Base-by-base conservation (phyloP, 2,888 invertebrate species). In the Plagiodera versicolora region DNA sequence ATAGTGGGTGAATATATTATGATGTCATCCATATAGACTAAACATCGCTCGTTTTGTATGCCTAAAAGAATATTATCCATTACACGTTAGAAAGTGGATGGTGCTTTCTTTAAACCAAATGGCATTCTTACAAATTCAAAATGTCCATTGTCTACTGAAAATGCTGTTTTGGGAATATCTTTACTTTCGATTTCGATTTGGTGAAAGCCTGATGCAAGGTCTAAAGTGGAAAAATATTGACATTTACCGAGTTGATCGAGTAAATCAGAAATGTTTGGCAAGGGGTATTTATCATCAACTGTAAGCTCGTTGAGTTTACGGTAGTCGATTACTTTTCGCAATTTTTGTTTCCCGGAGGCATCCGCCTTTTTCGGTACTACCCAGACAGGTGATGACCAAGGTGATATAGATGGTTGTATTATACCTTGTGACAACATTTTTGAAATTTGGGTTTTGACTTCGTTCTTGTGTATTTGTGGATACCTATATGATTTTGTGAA, bases 331-430 rank as follows among this genome's bases (percentile, higher is more conserved):
- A 50, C 44, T 16, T 39, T 11, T 52, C 58, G 4, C 52, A 24
- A 32, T 46, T 60, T 56, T 53, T 10, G 28, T 28, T 63, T 47
- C 3, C 53, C 60, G 30, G 59, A 32, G 47, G 60, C 60, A 35
- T 63, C 58, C 28, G 59, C 39, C 20, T 59, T 55, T 28, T 62
- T 62, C n/a, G 58, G 62, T n/a, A 63, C 63, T 32, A 62, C 51
- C 59, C 52, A 60, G 16, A 63, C 56, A n/a, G 48, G 20, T 17
- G 54, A 45, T 20, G 30, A 39, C 59, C 55, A 62, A 10, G 61
- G 61, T 8, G 61, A 59, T 16, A 17, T 24, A 9, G 30, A 51
- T 11, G 53, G 50, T 57, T 53, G 18, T 18, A 62, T 60, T 11
- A 64, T 61, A 14, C 50, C 56, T 11, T 61, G 17, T n/a, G 52